Conservation (phyloP, 2,888 invertebrate species). For the Gymnosoma rotundatum region DNA sequence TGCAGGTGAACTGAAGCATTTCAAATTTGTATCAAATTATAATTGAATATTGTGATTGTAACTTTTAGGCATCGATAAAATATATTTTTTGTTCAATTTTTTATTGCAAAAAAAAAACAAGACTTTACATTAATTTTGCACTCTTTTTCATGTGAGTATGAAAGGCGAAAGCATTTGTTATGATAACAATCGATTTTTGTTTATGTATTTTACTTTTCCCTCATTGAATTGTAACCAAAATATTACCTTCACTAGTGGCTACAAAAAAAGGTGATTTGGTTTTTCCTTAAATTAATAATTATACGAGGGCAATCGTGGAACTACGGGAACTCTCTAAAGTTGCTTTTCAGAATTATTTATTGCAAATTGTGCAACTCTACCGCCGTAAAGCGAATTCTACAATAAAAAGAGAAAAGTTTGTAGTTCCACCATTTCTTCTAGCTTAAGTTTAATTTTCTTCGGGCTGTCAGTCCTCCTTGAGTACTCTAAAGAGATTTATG, state of each 20-base stretch:
- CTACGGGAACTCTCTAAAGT: too few relatives aligned
- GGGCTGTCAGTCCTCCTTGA: too few relatives aligned
- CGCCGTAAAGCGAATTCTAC: too few relatives aligned
- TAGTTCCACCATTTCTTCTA: too few relatives aligned
- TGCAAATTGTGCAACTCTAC: too few relatives aligned
- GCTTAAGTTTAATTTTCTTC: too few relatives aligned
- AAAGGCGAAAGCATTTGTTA: slow-evolving; percentile 64
- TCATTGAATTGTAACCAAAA: slow-evolving; percentile 39
- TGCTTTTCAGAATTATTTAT: too few relatives aligned
- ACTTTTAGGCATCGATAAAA: slow-evolving; percentile 42
- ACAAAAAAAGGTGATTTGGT: not conserved
- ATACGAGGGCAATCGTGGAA: not conserved
- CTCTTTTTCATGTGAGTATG: slow-evolving; percentile 51
- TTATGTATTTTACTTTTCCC: slow-evolving; percentile 19
- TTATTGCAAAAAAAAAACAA: not conserved
- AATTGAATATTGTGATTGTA: slow-evolving; percentile 57
- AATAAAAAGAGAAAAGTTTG: too few relatives aligned
- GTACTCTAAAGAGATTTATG: too few relatives aligned
- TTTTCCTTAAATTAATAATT: not conserved
- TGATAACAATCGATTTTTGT: slow-evolving; percentile 57
- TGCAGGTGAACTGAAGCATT: slow-evolving; percentile 67
- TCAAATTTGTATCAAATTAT: slow-evolving; percentile 66
- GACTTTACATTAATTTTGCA: slow-evolving; percentile 15
- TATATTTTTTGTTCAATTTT: not conserved
- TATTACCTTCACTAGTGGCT: slow-evolving; percentile 47